Conservation (phyloP, 2,888 invertebrate genomes). For the Mesorhabditis sp. region DNA sequence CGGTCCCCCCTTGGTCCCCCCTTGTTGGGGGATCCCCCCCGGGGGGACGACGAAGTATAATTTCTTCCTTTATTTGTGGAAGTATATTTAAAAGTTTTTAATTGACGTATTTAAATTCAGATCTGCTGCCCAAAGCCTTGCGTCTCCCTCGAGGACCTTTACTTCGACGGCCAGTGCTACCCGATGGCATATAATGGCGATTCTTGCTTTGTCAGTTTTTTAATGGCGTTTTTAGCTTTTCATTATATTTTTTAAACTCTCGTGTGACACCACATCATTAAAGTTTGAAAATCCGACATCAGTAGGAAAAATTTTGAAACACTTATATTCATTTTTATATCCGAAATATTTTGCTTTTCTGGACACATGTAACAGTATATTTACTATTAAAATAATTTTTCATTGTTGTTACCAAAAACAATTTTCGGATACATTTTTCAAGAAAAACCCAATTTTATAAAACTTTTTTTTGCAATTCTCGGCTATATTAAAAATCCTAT, state of each 20-base stretch:
- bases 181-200: slow-evolving; percentile 50
- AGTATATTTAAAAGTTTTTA: background rate
- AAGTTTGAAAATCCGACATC: background rate
- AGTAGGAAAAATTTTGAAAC: slow-evolving; percentile 13
- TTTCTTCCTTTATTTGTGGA: too few species aligned
- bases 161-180: slow-evolving; percentile 51
- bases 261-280: background rate
- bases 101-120: slow-evolving; percentile 18
- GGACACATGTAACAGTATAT: too few species aligned
- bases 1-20: too few species aligned
- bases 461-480: background rate
- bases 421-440: too few species aligned
- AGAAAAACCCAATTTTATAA: too few species aligned
- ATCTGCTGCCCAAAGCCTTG: slow-evolving; percentile 56
- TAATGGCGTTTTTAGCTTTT: background rate
- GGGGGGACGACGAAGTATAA: too few species aligned
- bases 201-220: slow-evolving; percentile 35
- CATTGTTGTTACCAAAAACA: too few species aligned
- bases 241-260: background rate
- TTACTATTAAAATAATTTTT: too few species aligned
- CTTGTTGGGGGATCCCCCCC: too few species aligned
- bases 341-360: slow-evolving; percentile 23
- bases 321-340: slow-evolving; percentile 34
- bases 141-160: slow-evolving; percentile 52
- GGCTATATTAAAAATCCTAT: background rate